Evolutionary conservation across 2,888 invertebrate genomes (phyloP).

Genomic region (Agrilus biguttatus): DNA sequence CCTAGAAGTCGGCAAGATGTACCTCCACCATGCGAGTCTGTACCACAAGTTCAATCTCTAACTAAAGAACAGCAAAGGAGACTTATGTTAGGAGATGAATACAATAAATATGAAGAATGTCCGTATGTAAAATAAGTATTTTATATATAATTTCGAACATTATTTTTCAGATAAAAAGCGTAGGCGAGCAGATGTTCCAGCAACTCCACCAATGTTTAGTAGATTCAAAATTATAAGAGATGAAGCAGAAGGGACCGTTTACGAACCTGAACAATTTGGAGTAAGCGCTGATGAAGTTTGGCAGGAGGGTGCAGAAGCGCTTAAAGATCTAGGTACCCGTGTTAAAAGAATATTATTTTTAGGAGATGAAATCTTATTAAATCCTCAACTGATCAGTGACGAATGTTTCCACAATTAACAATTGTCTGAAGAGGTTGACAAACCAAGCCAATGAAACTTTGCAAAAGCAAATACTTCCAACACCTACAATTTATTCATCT

Average conservation of each 20-base stretch:
- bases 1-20: too few species aligned
- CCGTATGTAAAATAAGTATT: background rate
- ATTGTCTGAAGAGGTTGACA: too few species aligned
- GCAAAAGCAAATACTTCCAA: too few species aligned
- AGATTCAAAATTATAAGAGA: conserved; percentile 5
- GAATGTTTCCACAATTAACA: too few species aligned
- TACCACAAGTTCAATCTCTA: too few species aligned
- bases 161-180: conserved; percentile 6
- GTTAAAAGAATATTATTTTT: background rate
- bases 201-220: conserved; percentile 17
- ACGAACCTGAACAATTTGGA: conserved; percentile 12
- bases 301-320: conserved; percentile 7
- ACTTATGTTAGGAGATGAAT: background rate
- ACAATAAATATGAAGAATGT: conserved; percentile 2
- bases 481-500: too few species aligned
- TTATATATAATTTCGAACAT: background rate
- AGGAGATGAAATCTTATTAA: too few species aligned
- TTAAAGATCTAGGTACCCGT: conserved; percentile 2
- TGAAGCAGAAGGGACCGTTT: conserved; percentile 3
- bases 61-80: background rate
- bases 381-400: too few species aligned
- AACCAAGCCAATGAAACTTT: too few species aligned
- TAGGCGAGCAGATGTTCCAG: conserved; percentile 10
- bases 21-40: too few species aligned
- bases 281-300: conserved; percentile 9